These are phyloP conservation scores for Axinella damicornis DNA, from an alignment of 37 sponge, comb jelly and placozoan genomes.

Conservation along the genomic window DNA sequence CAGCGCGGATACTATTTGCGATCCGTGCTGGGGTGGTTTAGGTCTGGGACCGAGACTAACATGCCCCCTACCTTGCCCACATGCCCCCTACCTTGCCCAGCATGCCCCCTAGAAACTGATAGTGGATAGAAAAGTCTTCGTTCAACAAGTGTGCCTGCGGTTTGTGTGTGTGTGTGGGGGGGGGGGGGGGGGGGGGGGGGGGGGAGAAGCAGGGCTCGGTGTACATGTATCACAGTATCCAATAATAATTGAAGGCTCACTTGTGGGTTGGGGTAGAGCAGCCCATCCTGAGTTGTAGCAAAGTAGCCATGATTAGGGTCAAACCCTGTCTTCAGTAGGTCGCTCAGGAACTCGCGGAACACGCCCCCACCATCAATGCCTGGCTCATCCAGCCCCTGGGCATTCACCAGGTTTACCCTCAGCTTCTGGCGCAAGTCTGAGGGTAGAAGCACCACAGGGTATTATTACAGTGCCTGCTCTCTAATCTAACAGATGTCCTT, in stretches of 20 bases:
- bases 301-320: constrained; percentile 94
- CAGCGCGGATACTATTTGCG: too few species aligned
- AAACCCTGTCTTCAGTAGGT: constrained; percentile 89
- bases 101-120: constrained; percentile 87
- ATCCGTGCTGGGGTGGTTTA: too few species aligned
- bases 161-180: too few species aligned
- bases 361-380: constrained; percentile 98
- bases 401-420: constrained; percentile 77
- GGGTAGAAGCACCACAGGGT: constrained; percentile 3
- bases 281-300: constrained; percentile 60
- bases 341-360: constrained; percentile 95
- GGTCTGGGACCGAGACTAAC: too few species aligned
- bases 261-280: constrained; percentile 80
- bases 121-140: constrained; percentile 78
- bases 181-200: not conserved
- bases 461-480: too few species aligned
- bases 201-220: not conserved
- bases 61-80: too few species aligned
- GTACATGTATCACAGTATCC: not conserved
- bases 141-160: constrained; percentile 70
- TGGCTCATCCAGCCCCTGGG: constrained; percentile 93
- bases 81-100: constrained; percentile 80
- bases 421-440: constrained; percentile 61
- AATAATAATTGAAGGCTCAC: constrained; percentile 14
- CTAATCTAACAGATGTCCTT: too few species aligned